Conservation (phyloP, 2,113 vertebrate genomes). For the Riparia riparia region DNA sequence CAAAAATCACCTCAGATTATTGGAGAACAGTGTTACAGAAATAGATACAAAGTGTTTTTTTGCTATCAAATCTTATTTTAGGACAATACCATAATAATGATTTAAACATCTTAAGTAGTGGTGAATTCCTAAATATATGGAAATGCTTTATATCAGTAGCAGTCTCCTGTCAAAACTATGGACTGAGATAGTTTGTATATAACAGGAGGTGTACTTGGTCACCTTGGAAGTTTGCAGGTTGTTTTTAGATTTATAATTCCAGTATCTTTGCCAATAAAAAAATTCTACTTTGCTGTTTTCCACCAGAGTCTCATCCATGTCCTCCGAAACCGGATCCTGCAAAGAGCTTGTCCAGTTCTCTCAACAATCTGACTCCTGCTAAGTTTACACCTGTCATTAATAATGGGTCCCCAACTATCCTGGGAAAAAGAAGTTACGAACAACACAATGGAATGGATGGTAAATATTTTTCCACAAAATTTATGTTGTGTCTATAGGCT, state of each 20-base stretch:
- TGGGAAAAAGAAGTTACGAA: slow-evolving; percentile 95
- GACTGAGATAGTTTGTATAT: neutral
- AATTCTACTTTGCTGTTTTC: neutral
- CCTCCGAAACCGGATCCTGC: slow-evolving; percentile 86
- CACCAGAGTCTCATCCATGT: slow-evolving; percentile 91
- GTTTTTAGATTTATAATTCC: neutral
- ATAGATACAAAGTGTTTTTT: neutral
- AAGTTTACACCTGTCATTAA: slow-evolving; percentile 92
- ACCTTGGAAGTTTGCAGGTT: neutral
- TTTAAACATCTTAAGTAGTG: neutral
- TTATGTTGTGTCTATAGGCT: neutral
- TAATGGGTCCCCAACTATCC: slow-evolving; percentile 96
- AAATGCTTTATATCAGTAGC: neutral
- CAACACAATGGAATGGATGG: slow-evolving; percentile 97
- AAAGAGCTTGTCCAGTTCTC: slow-evolving; percentile 83
- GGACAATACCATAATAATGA: neutral
- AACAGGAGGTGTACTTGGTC: neutral
- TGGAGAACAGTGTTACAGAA: neutral
- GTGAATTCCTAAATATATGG: neutral
- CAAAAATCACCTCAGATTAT: neutral
- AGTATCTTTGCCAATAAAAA: neutral
- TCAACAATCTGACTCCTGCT: slow-evolving; percentile 87
- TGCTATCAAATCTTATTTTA: neutral
- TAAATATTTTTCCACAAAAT: slow-evolving; percentile 69
- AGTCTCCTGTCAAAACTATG: neutral